Evolutionary conservation across 2,113 vertebrate species (phyloP), one percentile per base, ranked within the genome.

Genomic region (Actinemys pallida): DNA sequence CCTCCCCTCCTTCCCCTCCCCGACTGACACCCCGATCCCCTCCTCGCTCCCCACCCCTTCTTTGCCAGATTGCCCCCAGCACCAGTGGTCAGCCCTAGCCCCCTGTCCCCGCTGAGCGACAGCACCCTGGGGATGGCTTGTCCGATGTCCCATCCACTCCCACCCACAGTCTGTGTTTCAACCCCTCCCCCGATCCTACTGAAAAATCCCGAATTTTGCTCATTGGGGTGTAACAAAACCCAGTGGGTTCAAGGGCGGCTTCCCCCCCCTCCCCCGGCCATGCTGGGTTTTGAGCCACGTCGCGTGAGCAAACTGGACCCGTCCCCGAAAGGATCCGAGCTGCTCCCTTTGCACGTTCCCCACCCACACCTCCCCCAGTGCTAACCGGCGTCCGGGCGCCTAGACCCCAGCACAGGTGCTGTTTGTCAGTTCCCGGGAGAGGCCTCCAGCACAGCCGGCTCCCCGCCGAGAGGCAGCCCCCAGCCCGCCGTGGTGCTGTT

Each of bases 191-290:
- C 5, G 19, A 53, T 56, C 47, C 57, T 11, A 22, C 72, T 22
- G 90, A 78, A 78, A 79, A 65, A 86, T 89, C 90, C 82, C 81
- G 24, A 0, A 3, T 78, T 93, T 83, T 92, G 90, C 92, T 95
- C 89, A 0, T 95, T 53, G 53, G 39, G 13, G 20, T 10, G 50
- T 39, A 5, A 81, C 83, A 83, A 0, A 78, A 29, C 76, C 84
- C 10, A 17, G 62, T 8, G 3, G 54, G 24, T 10, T 0, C 0
- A 0, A 45, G 54, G 39, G 39, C 2, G 47, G 49, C 20, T 2
- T 49, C 27, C 39, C 54, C 4, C 29, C 86, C 59, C 16, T 49
- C 20, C 0, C 4, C n/a, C 4, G 54, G 20, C 3, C 31, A 3
- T 12, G 0, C 0, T 24, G 13, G 54, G 10, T 17, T 86, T 76